phyloP scores from a whole-genome alignment of 2,113 vertebrate species.

The Nasalis larvatus region DNA sequence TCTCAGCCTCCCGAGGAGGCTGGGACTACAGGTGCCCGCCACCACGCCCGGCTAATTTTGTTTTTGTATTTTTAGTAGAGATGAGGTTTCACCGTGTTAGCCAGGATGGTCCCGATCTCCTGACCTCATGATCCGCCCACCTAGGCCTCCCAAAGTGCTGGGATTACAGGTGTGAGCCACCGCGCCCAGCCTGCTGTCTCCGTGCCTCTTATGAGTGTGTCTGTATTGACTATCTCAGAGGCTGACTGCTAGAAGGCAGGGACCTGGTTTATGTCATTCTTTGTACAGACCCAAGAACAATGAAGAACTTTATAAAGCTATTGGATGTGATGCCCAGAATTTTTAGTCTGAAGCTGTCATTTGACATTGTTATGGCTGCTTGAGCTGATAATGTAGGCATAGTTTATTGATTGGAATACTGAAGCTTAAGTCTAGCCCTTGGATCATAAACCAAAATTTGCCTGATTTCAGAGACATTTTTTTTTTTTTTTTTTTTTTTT shows the following conservation, averaged over 20 bases:
- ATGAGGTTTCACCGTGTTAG: too few relatives aligned
- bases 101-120: too few relatives aligned
- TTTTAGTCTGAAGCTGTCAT: neutral
- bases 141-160: too few relatives aligned
- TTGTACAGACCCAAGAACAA: neutral
- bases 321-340: neutral
- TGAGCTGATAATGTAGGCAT: neutral
- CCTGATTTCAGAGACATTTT: neutral
- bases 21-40: too few relatives aligned
- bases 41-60: too few relatives aligned
- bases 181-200: neutral
- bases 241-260: neutral
- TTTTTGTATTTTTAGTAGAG: too few relatives aligned
- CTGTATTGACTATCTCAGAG: neutral
- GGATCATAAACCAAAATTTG: neutral
- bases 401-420: neutral
- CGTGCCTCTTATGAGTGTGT: neutral
- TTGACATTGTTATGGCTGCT: neutral
- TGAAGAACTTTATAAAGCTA: constrained; percentile 4
- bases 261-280: neutral
- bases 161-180: too few relatives aligned
- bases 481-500: neutral
- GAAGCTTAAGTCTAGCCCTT: neutral
- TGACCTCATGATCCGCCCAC: too few relatives aligned
- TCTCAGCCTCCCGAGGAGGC: too few relatives aligned